These are phyloP conservation scores for Gadus macrocephalus DNA, from an alignment of 2,113 vertebrate genomes.

Conservation along the genomic window DNA sequence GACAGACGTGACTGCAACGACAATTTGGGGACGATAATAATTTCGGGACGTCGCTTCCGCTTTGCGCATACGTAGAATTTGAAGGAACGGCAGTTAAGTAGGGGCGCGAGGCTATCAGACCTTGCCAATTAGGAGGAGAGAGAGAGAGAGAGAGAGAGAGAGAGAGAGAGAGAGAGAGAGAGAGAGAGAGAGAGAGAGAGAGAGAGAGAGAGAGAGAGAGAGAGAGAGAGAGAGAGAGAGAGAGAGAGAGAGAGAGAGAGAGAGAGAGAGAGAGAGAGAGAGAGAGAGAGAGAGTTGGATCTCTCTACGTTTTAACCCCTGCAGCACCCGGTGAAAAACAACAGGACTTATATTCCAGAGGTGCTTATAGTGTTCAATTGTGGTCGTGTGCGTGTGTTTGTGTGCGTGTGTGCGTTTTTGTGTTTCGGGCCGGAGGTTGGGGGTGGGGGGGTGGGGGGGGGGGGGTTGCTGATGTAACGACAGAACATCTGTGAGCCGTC, in stretches of 20 bases:
- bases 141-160: neutral
- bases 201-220: neutral
- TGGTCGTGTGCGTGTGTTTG: too few relatives aligned
- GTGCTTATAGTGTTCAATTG: too few relatives aligned
- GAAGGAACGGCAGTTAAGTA: neutral
- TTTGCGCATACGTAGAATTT: too few relatives aligned
- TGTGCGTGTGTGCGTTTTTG: conserved; percentile 4
- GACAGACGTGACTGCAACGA: too few relatives aligned
- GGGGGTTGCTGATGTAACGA: conserved; percentile 33
- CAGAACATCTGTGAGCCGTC: conserved; percentile 48
- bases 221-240: too few relatives aligned
- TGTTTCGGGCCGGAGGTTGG: neutral
- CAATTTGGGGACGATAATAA: too few relatives aligned
- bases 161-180: neutral
- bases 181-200: neutral
- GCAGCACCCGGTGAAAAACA: neutral
- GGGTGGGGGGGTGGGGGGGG: conserved; percentile 28
- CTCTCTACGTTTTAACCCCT: neutral
- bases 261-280: too few relatives aligned
- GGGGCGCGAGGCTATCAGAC: conserved; percentile 2
- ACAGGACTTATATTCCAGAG: neutral
- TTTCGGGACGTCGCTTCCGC: too few relatives aligned
- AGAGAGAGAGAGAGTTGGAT: neutral
- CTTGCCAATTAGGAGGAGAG: neutral
- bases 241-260: too few relatives aligned